A percentile compares a stretch with the other conserved stretches of the same genome.
Evolutionary conservation across 2,797 vertebrate species (phyloP).

Genomic region (Podarcis siculus): DNA sequence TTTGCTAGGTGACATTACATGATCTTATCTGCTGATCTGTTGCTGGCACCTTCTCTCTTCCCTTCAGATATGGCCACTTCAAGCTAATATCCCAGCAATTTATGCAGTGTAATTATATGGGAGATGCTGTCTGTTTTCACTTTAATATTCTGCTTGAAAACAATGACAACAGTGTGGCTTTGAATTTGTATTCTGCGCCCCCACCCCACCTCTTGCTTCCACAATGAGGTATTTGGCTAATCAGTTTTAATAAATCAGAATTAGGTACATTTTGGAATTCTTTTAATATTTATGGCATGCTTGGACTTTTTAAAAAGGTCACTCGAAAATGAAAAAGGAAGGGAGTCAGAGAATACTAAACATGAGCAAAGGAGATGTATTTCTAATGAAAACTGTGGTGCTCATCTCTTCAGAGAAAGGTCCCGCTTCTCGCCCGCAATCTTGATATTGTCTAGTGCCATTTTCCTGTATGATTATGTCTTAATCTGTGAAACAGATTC

Average conservation of each 20-base stretch:
- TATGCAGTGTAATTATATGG: constrained; percentile 10
- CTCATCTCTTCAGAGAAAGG: constrained; percentile 51
- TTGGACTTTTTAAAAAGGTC: constrained; percentile 72
- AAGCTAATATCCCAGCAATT: constrained; percentile 54
- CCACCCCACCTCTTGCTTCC: too few species aligned
- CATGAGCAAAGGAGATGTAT: constrained; percentile 52
- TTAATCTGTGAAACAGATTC: constrained; percentile 17
- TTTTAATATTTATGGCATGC: constrained; percentile 71
- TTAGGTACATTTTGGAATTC: constrained; percentile 46
- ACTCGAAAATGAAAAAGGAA: constrained; percentile 67
- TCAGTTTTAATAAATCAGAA: constrained; percentile 62
- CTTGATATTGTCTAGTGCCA: constrained; percentile 55
- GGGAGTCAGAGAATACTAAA: constrained; percentile 47
- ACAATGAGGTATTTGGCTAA: constrained; percentile 44
- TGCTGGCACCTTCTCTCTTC: constrained; percentile 44
- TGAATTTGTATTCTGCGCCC: constrained; percentile 10
- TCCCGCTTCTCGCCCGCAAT: constrained; percentile 50
- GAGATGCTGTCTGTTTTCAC: constrained; percentile 44
- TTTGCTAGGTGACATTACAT: constrained; percentile 58
- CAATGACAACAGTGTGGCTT: constrained; percentile 34
- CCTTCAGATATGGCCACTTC: constrained; percentile 40
- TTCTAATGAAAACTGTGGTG: constrained; percentile 67
- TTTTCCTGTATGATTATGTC: constrained; percentile 43
- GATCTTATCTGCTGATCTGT: constrained; percentile 53
- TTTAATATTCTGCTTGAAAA: constrained; percentile 51